Evolutionary conservation across 2,797 vertebrate genomes (phyloP).

Genomic region (Macrochelys suwanniensis): DNA sequence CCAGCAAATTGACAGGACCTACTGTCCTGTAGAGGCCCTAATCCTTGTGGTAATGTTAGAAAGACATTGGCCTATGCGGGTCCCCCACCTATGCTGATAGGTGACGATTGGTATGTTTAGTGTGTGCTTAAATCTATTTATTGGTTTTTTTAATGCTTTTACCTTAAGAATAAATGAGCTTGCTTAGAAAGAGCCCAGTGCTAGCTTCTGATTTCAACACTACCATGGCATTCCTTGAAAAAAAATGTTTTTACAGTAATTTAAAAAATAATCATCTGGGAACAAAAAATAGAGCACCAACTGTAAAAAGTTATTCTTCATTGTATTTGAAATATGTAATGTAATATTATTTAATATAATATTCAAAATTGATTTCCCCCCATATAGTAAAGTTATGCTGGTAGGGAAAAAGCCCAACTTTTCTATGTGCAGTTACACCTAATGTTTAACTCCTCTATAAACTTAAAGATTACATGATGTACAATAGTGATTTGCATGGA

Average conservation of each 20-base stretch:
- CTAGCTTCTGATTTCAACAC: not conserved
- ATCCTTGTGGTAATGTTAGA: not conserved
- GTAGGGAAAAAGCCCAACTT: too few species aligned
- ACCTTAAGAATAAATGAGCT: not conserved
- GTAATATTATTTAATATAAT: not conserved
- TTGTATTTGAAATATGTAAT: not conserved
- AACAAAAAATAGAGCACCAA: rapidly evolving
- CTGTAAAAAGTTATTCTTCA: not conserved
- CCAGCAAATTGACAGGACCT: not conserved
- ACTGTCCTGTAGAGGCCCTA: not conserved
- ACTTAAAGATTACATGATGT: too few species aligned
- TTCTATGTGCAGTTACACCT: too few species aligned
- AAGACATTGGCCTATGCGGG: not conserved
- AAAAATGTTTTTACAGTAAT: not conserved
- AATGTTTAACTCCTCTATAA: too few species aligned
- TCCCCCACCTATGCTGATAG: not conserved
- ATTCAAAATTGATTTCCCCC: not conserved
- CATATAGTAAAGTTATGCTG: not conserved
- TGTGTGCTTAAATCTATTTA: not conserved
- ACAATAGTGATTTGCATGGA: too few species aligned
- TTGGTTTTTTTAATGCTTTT: not conserved
- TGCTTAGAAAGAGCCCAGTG: not conserved
- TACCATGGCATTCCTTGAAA: not conserved
- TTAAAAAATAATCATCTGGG: rapidly evolving
- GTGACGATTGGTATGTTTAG: not conserved